These are phyloP conservation scores for Carollia perspicillata DNA, from an alignment of 2,113 vertebrate species.

Conservation along the genomic window DNA sequence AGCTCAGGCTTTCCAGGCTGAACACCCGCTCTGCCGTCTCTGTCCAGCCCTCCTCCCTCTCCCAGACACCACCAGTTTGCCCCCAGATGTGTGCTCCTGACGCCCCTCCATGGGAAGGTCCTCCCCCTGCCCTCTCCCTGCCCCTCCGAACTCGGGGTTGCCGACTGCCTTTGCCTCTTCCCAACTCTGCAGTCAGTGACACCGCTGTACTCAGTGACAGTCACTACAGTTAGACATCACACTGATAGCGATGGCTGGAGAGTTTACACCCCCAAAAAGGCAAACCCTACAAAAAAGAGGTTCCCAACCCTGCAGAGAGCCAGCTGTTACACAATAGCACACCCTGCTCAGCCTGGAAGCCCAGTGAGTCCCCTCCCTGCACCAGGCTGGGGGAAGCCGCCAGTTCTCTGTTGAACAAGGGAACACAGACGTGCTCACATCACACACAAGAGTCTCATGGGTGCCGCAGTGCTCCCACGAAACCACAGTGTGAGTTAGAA, in stretches of 20 bases:
- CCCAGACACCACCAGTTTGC: neutral
- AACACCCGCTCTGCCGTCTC: no score
- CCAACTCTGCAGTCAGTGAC: neutral
- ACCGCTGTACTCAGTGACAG: neutral
- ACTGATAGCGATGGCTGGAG: neutral
- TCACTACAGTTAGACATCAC: neutral
- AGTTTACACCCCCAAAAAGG: neutral
- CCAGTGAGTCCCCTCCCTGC: neutral
- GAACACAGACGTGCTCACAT: rapidly evolving
- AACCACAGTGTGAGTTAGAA: neutral
- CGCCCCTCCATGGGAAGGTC: neutral
- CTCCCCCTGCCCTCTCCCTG: rapidly evolving
- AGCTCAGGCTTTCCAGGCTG: no score
- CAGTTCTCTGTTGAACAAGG: neutral
- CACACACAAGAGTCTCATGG: neutral
- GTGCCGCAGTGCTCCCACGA: neutral
- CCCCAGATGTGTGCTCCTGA: neutral
- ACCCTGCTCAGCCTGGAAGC: neutral
- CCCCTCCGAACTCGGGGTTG: rapidly evolving
- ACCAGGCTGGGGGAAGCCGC: neutral
- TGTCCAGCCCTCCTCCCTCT: neutral
- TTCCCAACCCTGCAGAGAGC: rapidly evolving
- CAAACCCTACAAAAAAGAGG: neutral
- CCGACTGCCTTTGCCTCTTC: neutral
- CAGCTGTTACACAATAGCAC: neutral